phyloP scores from a whole-genome alignment of 2,113 vertebrate species.

The Perca fluviatilis region DNA sequence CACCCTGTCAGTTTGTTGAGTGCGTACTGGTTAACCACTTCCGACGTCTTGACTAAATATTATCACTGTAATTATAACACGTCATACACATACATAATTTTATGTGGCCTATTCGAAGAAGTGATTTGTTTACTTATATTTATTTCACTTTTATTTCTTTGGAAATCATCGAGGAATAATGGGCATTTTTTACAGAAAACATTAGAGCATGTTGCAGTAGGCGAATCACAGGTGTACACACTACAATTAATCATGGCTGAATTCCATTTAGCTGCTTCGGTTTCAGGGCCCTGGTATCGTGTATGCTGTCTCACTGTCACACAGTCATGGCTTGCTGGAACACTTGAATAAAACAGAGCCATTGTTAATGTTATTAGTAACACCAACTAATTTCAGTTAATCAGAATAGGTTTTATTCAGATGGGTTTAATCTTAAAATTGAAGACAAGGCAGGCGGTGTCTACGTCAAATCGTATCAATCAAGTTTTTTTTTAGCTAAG shows the following conservation, averaged over 20 bases:
- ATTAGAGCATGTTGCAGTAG: background rate
- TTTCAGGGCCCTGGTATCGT: background rate
- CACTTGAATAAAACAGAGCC: too few relatives aligned
- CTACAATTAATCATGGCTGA: background rate
- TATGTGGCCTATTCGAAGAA: background rate
- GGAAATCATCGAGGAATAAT: background rate
- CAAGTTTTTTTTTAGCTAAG: too few relatives aligned
- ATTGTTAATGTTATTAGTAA: too few relatives aligned
- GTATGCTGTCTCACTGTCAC: background rate
- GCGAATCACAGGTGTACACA: background rate
- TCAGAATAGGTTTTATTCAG: too few relatives aligned
- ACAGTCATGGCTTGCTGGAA: background rate
- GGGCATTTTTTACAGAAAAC: background rate
- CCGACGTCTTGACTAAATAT: slow-evolving; percentile 72
- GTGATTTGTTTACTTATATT: slow-evolving; percentile 5
- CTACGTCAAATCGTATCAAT: too few relatives aligned
- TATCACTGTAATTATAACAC: slow-evolving; percentile 59
- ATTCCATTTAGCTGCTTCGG: background rate
- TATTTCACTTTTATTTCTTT: background rate
- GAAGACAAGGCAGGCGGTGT: too few relatives aligned
- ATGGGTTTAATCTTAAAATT: too few relatives aligned
- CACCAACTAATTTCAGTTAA: too few relatives aligned
- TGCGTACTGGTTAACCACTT: slow-evolving; percentile 58
- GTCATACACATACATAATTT: slow-evolving; percentile 4
- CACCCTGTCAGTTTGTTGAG: slow-evolving; percentile 63